Percentiles rank a stretch among this genome's conserved stretches.
Evolutionary conservation across 1,140 invertebrate species (phyloP).

Genomic region (Heterodera carotae): DNA sequence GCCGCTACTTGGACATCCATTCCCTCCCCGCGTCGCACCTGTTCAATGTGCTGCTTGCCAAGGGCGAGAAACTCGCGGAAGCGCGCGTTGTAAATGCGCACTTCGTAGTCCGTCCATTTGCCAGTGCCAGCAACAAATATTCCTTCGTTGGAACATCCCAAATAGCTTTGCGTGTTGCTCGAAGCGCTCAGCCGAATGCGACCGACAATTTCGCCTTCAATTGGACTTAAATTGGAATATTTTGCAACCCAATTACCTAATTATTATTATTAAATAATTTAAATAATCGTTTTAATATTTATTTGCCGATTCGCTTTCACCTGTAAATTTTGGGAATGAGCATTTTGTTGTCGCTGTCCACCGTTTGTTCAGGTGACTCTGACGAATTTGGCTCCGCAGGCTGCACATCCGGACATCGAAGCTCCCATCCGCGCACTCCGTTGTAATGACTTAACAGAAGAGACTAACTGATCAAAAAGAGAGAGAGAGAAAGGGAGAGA

Average conservation of each 20-base stretch:
- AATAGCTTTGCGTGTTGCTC: slow-evolving; percentile 46
- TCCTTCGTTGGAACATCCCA: slow-evolving; percentile 61
- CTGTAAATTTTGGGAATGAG: slow-evolving; percentile 52
- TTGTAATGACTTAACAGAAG: slow-evolving; percentile 55
- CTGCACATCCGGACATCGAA: slow-evolving; percentile 51
- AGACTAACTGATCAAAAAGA: no score
- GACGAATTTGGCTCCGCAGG: slow-evolving; percentile 42
- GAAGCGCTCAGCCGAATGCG: slow-evolving; percentile 51
- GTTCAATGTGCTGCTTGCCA: slow-evolving; percentile 56
- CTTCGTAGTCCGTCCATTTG: slow-evolving; percentile 62
- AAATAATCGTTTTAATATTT: no score
- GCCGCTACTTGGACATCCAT: no score
- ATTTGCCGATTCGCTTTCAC: no score
- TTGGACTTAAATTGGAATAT: slow-evolving; percentile 37
- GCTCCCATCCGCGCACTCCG: slow-evolving; percentile 61
- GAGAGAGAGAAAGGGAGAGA: no score
- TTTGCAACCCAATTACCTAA: no score
- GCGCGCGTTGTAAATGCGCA: slow-evolving; percentile 59
- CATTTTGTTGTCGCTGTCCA: slow-evolving; percentile 9
- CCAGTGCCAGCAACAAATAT: slow-evolving; percentile 62
- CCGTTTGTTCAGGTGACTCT: slow-evolving; percentile 28
- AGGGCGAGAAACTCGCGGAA: slow-evolving; percentile 57
- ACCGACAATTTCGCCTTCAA: slow-evolving; percentile 55
- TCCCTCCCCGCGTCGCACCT: slow-evolving; percentile 37
- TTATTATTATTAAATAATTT: no score